Evolutionary conservation across 2,113 vertebrate species (phyloP).

Genomic region (Ammospiza nelsoni): DNA sequence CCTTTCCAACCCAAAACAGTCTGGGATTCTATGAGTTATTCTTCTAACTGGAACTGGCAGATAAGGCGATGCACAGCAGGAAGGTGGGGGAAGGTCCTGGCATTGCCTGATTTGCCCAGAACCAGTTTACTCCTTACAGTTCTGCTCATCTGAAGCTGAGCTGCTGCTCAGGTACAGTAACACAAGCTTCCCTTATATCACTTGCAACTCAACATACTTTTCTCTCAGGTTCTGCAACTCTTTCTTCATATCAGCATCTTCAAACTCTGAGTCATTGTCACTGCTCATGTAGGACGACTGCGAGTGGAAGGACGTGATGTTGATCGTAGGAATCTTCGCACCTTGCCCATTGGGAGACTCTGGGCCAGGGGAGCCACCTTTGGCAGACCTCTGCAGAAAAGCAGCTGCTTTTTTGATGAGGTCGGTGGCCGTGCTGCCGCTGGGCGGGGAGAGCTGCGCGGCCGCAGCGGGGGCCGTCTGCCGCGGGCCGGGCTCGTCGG

Average conservation of each 20-base stretch:
- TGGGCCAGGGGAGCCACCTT: conserved; percentile 80
- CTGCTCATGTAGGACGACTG: conserved; percentile 94
- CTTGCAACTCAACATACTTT: conserved; percentile 79
- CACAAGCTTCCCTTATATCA: background rate
- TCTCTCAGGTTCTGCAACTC: conserved; percentile 92
- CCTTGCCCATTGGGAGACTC: conserved; percentile 82
- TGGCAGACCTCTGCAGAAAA: conserved; percentile 88
- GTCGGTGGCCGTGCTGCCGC: conserved; percentile 81
- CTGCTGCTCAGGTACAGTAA: background rate
- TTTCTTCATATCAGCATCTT: conserved; percentile 92
- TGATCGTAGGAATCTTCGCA: conserved; percentile 82
- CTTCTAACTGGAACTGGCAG: background rate
- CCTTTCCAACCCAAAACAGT: background rate
- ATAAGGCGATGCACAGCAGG: background rate
- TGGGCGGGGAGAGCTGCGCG: conserved; percentile 70
- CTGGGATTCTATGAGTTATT: background rate
- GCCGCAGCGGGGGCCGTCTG: conserved; percentile 70
- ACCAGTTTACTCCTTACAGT: background rate
- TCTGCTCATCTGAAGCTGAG: background rate
- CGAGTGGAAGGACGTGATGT: conserved; percentile 81
- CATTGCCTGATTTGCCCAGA: background rate
- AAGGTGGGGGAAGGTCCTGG: background rate
- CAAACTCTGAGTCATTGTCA: conserved; percentile 96
- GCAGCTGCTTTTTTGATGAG: conserved; percentile 90
- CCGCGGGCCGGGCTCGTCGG: conserved; percentile 81